phyloP scores from a whole-genome alignment of 2,797 vertebrate genomes.

The Lepilemur ruficaudatus region DNA sequence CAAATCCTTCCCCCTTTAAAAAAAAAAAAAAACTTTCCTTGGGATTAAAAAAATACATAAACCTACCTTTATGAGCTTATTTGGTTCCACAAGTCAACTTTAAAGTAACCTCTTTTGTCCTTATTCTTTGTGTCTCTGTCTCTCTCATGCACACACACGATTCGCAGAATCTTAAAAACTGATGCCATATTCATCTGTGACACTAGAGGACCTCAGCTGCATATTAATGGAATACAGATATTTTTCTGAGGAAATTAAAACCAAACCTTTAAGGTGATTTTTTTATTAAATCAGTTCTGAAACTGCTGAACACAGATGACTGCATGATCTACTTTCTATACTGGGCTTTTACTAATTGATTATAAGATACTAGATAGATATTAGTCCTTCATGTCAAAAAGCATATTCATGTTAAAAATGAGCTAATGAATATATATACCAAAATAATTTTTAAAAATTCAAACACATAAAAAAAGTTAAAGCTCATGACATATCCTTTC shows the following conservation, averaged over 20 bases:
- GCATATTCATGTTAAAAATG: neutral
- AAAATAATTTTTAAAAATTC: neutral
- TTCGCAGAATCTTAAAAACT: neutral
- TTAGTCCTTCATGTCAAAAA: constrained; percentile 6
- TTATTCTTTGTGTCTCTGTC: neutral
- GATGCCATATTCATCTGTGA: neutral
- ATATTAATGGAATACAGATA: constrained; percentile 33
- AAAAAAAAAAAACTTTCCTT: neutral
- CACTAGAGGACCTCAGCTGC: constrained; percentile 81
- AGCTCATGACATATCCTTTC: neutral
- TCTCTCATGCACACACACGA: neutral
- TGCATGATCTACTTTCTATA: neutral
- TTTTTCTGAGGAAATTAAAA: neutral
- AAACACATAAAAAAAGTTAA: neutral
- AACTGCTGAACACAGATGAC: constrained; percentile 17
- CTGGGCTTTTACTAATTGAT: neutral
- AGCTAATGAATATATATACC: neutral
- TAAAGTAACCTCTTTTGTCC: neutral
- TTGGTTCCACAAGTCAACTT: neutral
- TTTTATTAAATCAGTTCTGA: constrained; percentile 21
- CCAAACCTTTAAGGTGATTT: constrained; percentile 1
- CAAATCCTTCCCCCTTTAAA: neutral
- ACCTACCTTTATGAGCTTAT: neutral
- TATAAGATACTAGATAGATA: neutral
- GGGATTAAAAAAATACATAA: constrained; percentile 1